Base-by-base conservation (phyloP, 64 coral and sea anemone genomes). In the Actinia equina region DNA sequence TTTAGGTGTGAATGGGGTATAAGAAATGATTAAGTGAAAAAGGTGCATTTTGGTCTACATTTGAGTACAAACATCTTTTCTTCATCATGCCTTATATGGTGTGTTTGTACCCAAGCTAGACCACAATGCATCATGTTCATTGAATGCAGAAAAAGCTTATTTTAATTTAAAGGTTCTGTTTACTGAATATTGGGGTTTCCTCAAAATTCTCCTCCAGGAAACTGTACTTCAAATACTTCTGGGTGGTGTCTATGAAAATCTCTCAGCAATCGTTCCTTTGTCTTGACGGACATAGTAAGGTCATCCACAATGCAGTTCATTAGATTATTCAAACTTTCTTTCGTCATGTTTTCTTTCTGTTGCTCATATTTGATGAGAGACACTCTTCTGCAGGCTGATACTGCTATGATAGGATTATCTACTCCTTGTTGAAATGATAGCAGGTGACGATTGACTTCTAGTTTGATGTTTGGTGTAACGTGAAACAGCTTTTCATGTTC, bases 121-220 rank as follows among this genome's bases (percentile, higher is more conserved):
- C 46, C 46, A 49, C 46, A 49, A 49, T 49, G 46, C 46, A 49
- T 49, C 46, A 4, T 49, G 55, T 57, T 57, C 13, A 57, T 57
- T 12, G 13, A 57, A 57, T 12, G 2, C 15, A 57, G 15, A 16
- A 57, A 57, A 57, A 57, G 55, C 55, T 13, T 57, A 57, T 57
- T 57, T 57, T 13, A 57, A 57, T 57, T 57, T 57, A 57, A 57
- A 57, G 55, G 55, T 57, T 57, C 55, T 57, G 10, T 57, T 12
- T 57, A 57, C 55, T 57, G 10, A 13, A 14, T 57, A 57, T 57
- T 57, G 55, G 55, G 55, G 7, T 57, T 57, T 86, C 11, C 17
- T 91, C 52, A 92, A 13, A 92, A 71, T 37, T 87, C 18, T 16
- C 85, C 85, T 82, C 25, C 61, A 69, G 90, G 90, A 26, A 92